phyloP scores from a whole-genome alignment of 2,113 vertebrate species.

The Donacobius atricapilla region DNA sequence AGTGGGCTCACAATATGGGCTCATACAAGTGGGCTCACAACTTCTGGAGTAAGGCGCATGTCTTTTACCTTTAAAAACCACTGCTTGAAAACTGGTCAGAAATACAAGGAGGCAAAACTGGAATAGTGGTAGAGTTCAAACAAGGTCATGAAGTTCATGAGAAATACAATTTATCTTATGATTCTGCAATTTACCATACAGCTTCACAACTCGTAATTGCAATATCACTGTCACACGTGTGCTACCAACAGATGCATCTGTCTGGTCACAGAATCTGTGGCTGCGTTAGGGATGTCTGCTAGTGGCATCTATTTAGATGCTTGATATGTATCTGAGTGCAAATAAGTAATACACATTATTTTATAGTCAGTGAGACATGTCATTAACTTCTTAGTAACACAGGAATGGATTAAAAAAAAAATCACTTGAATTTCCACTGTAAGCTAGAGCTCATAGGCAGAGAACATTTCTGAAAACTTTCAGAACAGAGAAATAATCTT shows the following conservation, averaged over 20 bases:
- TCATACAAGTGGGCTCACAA: background rate
- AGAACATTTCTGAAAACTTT: background rate
- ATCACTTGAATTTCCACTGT: background rate
- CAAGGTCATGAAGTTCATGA: background rate
- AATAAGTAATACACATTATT: background rate
- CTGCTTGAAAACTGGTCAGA: background rate
- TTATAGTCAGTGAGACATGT: background rate
- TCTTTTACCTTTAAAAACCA: background rate
- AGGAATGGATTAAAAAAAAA: background rate
- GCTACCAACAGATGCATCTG: background rate
- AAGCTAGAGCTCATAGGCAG: background rate
- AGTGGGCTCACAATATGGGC: background rate
- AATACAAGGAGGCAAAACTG: background rate
- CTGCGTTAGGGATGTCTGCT: background rate
- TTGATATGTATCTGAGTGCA: background rate
- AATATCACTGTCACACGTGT: background rate
- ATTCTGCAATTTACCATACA: background rate
- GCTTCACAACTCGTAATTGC: background rate
- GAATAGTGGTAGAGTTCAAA: background rate
- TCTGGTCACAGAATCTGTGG: background rate
- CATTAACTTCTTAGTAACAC: background rate
- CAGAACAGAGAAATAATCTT: constrained; percentile 14
- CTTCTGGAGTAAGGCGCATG: background rate
- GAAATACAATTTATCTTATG: background rate
- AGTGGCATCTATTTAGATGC: background rate